Base-by-base conservation (phyloP, 2,888 invertebrate species). In the Mythimna pallens region DNA sequence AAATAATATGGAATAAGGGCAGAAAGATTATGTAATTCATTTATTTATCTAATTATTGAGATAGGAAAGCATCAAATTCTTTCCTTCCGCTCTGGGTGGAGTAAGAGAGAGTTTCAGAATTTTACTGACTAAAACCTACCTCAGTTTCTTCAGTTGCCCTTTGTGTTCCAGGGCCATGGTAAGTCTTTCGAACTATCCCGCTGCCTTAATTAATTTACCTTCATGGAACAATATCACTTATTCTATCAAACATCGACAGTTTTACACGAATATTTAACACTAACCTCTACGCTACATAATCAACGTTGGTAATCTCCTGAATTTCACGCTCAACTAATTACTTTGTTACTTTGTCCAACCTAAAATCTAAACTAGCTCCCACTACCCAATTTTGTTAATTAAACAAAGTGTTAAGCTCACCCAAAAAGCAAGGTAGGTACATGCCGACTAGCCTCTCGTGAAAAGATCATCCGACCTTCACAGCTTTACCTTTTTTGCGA, bases 401-500 rank as follows among this genome's bases (percentile, higher is more conserved):
- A 76, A 76, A 80, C 73, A 69, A 79, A 81, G 72, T 82, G 78
- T 77, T 76, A 80, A 76, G 70, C 68, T 68, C 47, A 66, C 72
- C 80, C 58, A 47, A 71, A 78, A 73, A 82, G 78, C 76, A 80
- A 75, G 47, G 57, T 82, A 75, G 47, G 64, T 79, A 76, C 79
- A 80, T 80, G 79, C 83, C 85, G 81, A 73, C 76, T 74, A 54
- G 73, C 75, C 73, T 77, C 80, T 85, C 77, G 68, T 71, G 70
- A 76, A 83, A 83, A 77, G 80, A 80, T 76, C 76, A 83, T 75
- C 70, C 74, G 74, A 76, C 80, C 84, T 82, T 73, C 57, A 30
- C 62, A 22, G 59, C 82, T 86, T 73, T 74, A 80, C 80, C 78
- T 85, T 80, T 83, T 86, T 86, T 85, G 81, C 78, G 75, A 82